phyloP scores from a whole-genome alignment of 1,140 invertebrate genomes.

The Nasonia vitripennis region DNA sequence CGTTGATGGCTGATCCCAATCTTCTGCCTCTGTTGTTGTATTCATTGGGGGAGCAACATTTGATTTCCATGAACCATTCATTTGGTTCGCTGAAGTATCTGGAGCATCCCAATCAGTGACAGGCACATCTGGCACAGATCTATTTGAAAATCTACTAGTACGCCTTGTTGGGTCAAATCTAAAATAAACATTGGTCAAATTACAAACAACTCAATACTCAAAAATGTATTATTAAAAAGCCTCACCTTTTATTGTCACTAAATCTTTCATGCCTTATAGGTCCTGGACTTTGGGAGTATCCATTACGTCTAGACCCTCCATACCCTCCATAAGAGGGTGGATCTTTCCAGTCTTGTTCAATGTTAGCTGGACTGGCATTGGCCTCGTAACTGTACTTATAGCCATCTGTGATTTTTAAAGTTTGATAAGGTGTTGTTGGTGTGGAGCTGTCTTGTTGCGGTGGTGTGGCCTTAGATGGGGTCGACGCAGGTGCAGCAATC shows the following conservation, averaged over 20 bases:
- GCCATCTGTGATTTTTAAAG: conserved; percentile 50
- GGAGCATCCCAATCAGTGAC: conserved; percentile 48
- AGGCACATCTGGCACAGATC: neutral
- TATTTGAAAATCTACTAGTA: conserved; percentile 17
- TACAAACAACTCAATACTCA: neutral
- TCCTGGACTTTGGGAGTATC: conserved; percentile 34
- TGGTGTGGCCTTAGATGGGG: neutral
- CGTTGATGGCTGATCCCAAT: neutral
- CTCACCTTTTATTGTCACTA: conserved; percentile 28
- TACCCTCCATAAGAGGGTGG: conserved; percentile 31
- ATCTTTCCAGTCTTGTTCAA: conserved; percentile 49
- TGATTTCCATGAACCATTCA: conserved; percentile 41
- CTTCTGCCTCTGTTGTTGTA: conserved; percentile 9
- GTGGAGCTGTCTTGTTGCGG: neutral
- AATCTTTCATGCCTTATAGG: conserved; percentile 19
- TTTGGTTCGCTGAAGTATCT: conserved; percentile 1
- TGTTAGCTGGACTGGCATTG: conserved; percentile 47
- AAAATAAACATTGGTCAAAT: conserved; percentile 9
- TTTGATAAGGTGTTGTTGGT: conserved; percentile 16
- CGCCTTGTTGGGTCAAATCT: conserved; percentile 42
- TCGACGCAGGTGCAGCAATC: neutral
- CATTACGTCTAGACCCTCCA: conserved; percentile 31
- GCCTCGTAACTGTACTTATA: conserved; percentile 53
- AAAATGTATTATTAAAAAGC: neutral
- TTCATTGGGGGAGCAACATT: neutral